Conservation (phyloP, 92 coral and sea anemone species). For the Siderastrea radians region DNA sequence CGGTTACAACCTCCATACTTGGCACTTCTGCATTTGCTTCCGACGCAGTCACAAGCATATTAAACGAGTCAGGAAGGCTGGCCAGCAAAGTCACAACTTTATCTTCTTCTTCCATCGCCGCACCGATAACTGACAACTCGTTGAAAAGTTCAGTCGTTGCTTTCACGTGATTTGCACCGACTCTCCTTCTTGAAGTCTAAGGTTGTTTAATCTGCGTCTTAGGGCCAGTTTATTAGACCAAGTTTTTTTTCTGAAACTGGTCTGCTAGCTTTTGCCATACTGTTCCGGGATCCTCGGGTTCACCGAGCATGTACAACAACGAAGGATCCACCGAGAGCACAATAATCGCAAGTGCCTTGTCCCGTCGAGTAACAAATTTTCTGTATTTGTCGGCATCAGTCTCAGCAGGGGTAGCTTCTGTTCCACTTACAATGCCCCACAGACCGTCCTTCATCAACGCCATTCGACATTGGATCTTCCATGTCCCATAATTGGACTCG, state of each 20-base stretch:
- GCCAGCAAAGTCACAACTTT: constrained; percentile 62
- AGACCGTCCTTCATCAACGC: constrained; percentile 66
- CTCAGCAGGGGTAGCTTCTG: constrained; percentile 41
- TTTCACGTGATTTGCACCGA: constrained; percentile 64
- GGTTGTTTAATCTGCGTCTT: constrained; percentile 34
- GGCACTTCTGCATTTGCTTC: constrained; percentile 53
- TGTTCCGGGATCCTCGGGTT: constrained; percentile 29
- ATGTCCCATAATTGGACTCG: constrained; percentile 67
- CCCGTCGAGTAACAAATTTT: constrained; percentile 37
- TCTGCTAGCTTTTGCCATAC: constrained; percentile 69
- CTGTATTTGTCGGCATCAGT: constrained; percentile 16
- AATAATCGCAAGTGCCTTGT: constrained; percentile 46
- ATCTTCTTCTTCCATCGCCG: constrained; percentile 64
- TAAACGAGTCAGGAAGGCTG: constrained; percentile 66
- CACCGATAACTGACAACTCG: constrained; percentile 69
- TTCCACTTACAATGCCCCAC: constrained; percentile 59
- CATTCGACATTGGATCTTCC: constrained; percentile 78
- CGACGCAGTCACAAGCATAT: constrained; percentile 61
- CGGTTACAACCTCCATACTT: constrained; percentile 63
- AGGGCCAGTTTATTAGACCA: constrained; percentile 68
- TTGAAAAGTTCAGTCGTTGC: constrained; percentile 67
- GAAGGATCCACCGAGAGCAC: constrained; percentile 63
- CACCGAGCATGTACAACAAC: constrained; percentile 45
- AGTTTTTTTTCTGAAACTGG: constrained; percentile 72
- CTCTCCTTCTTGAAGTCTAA: constrained; percentile 62